Percentiles rank a stretch among this genome's conserved stretches.
phyloP scores from a whole-genome alignment of 2,797 vertebrate species.

The Brotula barbata region DNA sequence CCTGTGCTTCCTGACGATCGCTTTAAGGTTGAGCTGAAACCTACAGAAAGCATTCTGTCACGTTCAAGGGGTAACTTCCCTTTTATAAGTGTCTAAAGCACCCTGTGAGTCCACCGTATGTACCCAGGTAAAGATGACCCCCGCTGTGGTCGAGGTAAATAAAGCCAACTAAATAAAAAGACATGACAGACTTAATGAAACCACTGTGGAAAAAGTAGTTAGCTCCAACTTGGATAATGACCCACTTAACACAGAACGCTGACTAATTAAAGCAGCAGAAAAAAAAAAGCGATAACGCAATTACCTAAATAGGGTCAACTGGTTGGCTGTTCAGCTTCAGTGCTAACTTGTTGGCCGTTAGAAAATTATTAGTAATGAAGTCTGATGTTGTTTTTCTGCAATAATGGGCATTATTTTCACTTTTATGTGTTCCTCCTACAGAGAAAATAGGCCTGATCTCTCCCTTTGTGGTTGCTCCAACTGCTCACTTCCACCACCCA shows the following conservation, averaged over 20 bases:
- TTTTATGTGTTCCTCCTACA: conserved; percentile 85
- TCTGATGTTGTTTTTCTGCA: conserved; percentile 79
- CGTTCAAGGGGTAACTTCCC: too few relatives aligned
- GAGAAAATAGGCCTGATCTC: conserved; percentile 83
- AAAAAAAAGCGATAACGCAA: conserved; percentile 50
- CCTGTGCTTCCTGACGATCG: too few relatives aligned
- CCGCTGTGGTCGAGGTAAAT: conserved; percentile 58
- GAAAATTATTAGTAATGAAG: conserved; percentile 74
- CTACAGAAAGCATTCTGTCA: too few relatives aligned
- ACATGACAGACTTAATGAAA: conserved; percentile 56
- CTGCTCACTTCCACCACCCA: conserved; percentile 84
- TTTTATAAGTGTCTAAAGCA: conserved; percentile 2
- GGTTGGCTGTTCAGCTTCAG: conserved; percentile 55
- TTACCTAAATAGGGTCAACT: conserved; percentile 64
- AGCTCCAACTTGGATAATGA: conserved; percentile 60
- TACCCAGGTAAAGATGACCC: conserved; percentile 25
- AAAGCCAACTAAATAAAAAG: conserved; percentile 69
- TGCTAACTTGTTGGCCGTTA: conserved; percentile 60
- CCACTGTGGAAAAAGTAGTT: conserved; percentile 55
- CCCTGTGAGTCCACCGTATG: conserved; percentile 28
- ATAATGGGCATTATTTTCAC: conserved; percentile 78
- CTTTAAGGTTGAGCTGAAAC: too few relatives aligned
- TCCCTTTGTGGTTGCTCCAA: conserved; percentile 83
- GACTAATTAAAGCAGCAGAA: conserved; percentile 62
- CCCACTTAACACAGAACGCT: conserved; percentile 54